These are phyloP conservation scores for Marmota flaviventris DNA, from an alignment of 2,113 vertebrate species.

Conservation along the genomic window DNA sequence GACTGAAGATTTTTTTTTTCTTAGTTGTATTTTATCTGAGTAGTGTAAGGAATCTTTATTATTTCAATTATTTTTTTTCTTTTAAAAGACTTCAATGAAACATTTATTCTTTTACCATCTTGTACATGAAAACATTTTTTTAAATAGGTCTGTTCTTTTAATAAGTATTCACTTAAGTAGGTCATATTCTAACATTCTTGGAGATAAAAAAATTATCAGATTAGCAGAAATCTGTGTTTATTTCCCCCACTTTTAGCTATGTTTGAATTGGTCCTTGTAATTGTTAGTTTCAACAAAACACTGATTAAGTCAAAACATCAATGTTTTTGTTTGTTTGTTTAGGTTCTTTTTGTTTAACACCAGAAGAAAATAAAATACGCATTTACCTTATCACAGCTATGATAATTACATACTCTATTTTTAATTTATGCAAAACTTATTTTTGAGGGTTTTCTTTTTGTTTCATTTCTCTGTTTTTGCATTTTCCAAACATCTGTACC, in stretches of 20 bases:
- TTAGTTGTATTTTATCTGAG: slow-evolving; percentile 46
- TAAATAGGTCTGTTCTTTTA: slow-evolving; percentile 71
- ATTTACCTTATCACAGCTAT: slow-evolving; percentile 77
- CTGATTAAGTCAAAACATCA: slow-evolving; percentile 73
- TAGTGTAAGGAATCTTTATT: not conserved
- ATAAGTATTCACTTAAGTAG: slow-evolving; percentile 69
- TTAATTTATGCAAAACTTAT: slow-evolving; percentile 83
- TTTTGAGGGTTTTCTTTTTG: slow-evolving; percentile 77
- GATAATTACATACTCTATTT: slow-evolving; percentile 75
- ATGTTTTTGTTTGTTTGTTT: slow-evolving; percentile 76
- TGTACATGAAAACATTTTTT: slow-evolving; percentile 63
- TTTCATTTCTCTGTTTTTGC: slow-evolving; percentile 79
- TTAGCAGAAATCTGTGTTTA: slow-evolving; percentile 74
- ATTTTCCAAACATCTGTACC: slow-evolving; percentile 80
- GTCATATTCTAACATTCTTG: slow-evolving; percentile 72
- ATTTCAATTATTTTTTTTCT: slow-evolving; percentile 54
- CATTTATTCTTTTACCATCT: slow-evolving; percentile 1
- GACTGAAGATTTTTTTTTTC: slow-evolving; percentile 56
- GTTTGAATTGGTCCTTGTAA: slow-evolving; percentile 64
- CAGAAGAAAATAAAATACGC: slow-evolving; percentile 39
- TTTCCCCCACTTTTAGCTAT: slow-evolving; percentile 52
- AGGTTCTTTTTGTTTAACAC: slow-evolving; percentile 59
- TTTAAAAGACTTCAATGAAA: slow-evolving; percentile 61
- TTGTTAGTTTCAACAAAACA: slow-evolving; percentile 69
- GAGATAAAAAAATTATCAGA: slow-evolving; percentile 71